A percentile compares a stretch with the other conserved stretches of the same genome.
These are phyloP conservation scores for Parotocinclus haroldoi DNA, from an alignment of 2,797 vertebrate genomes.

Conservation along the genomic window DNA sequence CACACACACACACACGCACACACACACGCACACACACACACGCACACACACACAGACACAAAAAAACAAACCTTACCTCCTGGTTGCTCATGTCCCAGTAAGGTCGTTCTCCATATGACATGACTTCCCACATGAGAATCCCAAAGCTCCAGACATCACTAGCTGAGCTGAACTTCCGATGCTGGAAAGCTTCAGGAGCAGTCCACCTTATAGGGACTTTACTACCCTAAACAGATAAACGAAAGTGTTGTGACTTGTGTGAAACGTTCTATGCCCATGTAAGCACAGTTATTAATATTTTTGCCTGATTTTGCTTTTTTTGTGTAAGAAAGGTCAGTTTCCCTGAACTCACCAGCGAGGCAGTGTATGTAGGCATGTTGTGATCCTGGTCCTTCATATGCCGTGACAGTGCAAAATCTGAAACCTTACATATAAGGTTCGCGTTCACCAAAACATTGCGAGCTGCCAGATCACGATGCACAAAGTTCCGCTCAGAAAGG, in stretches of 20 bases:
- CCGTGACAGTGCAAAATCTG: conserved; percentile 88
- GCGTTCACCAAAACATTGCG: conserved; percentile 90
- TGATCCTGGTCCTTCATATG: conserved; percentile 85
- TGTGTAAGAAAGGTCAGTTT: neutral
- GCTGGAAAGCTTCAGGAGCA: conserved; percentile 77
- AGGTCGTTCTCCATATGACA: conserved; percentile 78
- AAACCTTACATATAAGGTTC: conserved; percentile 92
- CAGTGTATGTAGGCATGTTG: conserved; percentile 78
- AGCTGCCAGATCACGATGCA: conserved; percentile 91
- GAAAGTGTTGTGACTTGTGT: neutral
- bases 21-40: too few relatives aligned
- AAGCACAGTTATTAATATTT: neutral
- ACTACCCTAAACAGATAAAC: conserved; percentile 65
- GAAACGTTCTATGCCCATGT: neutral
- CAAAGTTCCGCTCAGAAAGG: conserved; percentile 88
- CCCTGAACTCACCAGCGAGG: conserved; percentile 68
- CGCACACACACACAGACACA: too few relatives aligned
- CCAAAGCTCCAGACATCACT: conserved; percentile 80
- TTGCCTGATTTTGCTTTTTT: too few relatives aligned
- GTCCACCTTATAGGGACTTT: conserved; percentile 80
- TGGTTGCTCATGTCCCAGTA: conserved; percentile 85
- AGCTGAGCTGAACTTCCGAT: conserved; percentile 79
- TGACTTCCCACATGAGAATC: conserved; percentile 81
- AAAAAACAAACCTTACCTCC: conserved; percentile 61
- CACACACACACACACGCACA: too few relatives aligned